Conservation (phyloP, 2,113 vertebrate species). For the Syngnathoides biaculeatus region DNA sequence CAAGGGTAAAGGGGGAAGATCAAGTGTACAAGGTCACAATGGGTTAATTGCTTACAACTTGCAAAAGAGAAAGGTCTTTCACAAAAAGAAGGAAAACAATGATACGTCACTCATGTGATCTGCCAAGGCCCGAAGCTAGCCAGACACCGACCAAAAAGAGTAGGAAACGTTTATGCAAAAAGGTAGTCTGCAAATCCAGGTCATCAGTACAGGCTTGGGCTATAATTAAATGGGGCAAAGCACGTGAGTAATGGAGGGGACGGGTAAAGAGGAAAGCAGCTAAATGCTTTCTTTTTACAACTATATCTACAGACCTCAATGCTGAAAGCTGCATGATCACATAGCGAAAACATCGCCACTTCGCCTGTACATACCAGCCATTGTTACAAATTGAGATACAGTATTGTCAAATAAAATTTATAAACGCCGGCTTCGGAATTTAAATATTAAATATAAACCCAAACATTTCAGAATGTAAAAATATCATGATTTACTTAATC, state of each 20-base stretch:
- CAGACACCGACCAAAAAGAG: conserved; percentile 8
- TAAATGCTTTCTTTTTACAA: conserved; percentile 51
- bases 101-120: conserved; percentile 32
- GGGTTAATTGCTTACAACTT: conserved; percentile 60
- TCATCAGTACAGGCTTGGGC: conserved; percentile 15
- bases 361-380: conserved; percentile 43
- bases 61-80: conserved; percentile 20
- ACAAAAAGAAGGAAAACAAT: conserved; percentile 19
- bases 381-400: no score
- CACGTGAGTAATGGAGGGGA: conserved; percentile 11
- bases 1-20: neutral
- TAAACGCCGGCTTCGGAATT: no score
- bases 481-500: no score
- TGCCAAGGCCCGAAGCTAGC: conserved; percentile 22
- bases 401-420: no score
- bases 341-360: conserved; percentile 40
- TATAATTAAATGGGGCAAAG: conserved; percentile 17
- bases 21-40: conserved; percentile 27
- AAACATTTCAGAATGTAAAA: no score
- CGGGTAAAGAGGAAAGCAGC: conserved; percentile 36
- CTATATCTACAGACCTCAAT: no score
- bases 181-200: conserved; percentile 26
- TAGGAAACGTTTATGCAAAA: conserved; percentile 39
- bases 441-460: no score
- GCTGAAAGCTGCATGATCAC: conserved; percentile 51